A percentile compares a stretch with the other conserved stretches of the same genome.
phyloP scores from a whole-genome alignment of 2,888 invertebrate species.

The Tridacna gigas region DNA sequence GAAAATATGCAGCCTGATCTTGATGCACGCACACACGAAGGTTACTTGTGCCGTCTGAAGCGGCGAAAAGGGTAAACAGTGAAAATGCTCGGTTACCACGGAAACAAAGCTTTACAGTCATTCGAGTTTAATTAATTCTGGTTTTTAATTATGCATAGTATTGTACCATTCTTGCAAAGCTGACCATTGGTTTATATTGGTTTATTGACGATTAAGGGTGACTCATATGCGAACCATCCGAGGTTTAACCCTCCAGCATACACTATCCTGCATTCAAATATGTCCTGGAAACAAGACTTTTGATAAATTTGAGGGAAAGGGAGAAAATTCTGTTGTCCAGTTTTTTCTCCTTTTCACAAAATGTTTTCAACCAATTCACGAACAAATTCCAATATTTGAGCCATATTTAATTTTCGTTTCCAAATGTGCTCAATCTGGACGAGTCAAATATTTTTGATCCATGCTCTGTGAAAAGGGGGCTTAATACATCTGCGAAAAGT shows the following conservation, averaged over 20 bases:
- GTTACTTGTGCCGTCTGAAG: too few species aligned
- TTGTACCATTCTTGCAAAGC: not conserved
- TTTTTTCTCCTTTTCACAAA: too few species aligned
- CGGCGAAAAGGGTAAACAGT: not conserved
- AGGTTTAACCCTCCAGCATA: not conserved
- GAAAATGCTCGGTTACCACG: slow-evolving; percentile 5
- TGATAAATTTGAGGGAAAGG: not conserved
- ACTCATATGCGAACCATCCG: slow-evolving; percentile 1
- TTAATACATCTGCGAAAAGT: too few species aligned
- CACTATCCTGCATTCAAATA: not conserved
- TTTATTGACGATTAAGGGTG: not conserved
- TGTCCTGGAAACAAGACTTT: not conserved
- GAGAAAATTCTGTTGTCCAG: too few species aligned
- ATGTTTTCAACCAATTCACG: too few species aligned
- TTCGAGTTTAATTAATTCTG: slow-evolving; percentile 28
- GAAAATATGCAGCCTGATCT: too few species aligned
- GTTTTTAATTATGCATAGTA: slow-evolving; percentile 18
- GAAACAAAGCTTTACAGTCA: slow-evolving; percentile 1
- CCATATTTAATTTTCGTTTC: too few species aligned
- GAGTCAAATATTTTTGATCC: too few species aligned
- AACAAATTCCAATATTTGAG: too few species aligned
- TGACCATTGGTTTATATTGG: slow-evolving; percentile 21
- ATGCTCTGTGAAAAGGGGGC: too few species aligned
- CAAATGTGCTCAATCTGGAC: too few species aligned
- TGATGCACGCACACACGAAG: too few species aligned